phyloP scores from a whole-genome alignment of 2,113 vertebrate species.

The Atlantisia rogersi region DNA sequence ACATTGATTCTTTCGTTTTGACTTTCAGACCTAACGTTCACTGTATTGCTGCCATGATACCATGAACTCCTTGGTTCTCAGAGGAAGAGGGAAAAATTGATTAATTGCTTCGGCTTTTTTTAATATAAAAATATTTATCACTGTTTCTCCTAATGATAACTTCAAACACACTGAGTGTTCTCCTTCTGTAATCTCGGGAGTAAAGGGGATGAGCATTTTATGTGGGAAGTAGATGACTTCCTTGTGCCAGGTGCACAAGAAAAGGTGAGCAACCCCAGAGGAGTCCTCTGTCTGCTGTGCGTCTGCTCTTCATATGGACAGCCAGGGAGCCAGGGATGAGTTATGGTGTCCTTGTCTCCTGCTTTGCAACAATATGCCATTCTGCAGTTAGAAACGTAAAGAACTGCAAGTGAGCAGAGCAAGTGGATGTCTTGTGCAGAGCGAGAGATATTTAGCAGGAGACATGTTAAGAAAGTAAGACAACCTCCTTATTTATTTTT shows the following conservation, averaged over 20 bases:
- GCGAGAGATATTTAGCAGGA: background rate
- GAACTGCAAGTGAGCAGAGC: accelerated
- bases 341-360: accelerated
- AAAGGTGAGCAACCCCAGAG: background rate
- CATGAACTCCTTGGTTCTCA: background rate
- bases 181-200: background rate
- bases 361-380: background rate
- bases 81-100: background rate
- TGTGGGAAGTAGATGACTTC: background rate
- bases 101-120: background rate
- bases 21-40: background rate
- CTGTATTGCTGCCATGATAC: background rate
- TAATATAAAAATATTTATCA: background rate
- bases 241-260: background rate
- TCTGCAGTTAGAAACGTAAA: background rate
- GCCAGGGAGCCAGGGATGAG: background rate
- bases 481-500: constrained; percentile 27
- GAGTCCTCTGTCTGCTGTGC: background rate
- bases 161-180: background rate
- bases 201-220: background rate
- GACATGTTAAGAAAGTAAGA: background rate
- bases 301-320: accelerated
- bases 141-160: background rate
- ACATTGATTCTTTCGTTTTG: background rate
- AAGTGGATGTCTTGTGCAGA: background rate